phyloP scores from a whole-genome alignment of 2,797 vertebrate genomes.

The Labroides dimidiatus region DNA sequence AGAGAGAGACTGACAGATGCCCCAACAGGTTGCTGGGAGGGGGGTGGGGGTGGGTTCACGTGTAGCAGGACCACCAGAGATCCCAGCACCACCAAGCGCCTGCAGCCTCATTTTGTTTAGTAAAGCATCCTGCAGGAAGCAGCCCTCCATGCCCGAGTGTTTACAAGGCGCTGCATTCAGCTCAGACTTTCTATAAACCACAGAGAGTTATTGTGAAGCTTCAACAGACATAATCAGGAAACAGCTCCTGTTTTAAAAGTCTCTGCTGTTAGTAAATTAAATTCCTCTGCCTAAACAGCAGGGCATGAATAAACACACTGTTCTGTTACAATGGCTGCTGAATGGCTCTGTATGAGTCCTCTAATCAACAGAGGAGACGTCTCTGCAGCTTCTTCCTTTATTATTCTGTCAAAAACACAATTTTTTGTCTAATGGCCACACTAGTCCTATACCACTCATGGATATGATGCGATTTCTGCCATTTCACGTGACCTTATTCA shows the following conservation, averaged over 20 bases:
- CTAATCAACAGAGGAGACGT: too few relatives aligned
- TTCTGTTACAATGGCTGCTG: background rate
- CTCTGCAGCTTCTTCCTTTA: too few relatives aligned
- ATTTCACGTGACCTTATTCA: too few relatives aligned
- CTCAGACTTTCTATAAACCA: conserved; percentile 17
- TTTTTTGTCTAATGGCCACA: too few relatives aligned
- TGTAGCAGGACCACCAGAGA: conserved; percentile 10
- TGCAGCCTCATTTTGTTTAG: conserved; percentile 21
- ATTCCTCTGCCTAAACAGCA: too few relatives aligned
- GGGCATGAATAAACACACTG: conserved; percentile 16
- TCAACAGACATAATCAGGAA: conserved; percentile 30
- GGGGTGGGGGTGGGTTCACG: background rate
- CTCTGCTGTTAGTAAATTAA: conserved; percentile 18
- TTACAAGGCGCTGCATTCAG: conserved; percentile 14
- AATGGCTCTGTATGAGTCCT: too few relatives aligned
- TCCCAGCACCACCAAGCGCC: background rate
- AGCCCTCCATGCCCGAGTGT: conserved; percentile 14
- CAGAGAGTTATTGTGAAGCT: conserved; percentile 12
- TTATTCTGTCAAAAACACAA: too few relatives aligned
- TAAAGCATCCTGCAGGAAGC: conserved; percentile 32
- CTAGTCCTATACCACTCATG: too few relatives aligned
- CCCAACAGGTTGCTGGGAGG: background rate
- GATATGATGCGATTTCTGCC: too few relatives aligned
- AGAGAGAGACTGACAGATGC: conserved; percentile 44
- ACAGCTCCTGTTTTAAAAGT: conserved; percentile 1